phyloP scores from a whole-genome alignment of 2,888 invertebrate species.

The Acleris cristana region DNA sequence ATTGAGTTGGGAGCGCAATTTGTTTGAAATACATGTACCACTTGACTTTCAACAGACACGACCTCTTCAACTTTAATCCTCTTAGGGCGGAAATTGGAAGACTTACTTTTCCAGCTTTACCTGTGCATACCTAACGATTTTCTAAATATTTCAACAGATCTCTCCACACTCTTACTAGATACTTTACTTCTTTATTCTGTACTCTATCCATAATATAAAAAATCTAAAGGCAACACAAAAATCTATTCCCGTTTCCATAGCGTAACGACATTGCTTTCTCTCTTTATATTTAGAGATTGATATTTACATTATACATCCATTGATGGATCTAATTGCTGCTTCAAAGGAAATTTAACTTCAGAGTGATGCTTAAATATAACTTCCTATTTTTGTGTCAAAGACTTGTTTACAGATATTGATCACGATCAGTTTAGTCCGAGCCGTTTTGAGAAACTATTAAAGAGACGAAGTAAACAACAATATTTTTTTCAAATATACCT shows the following conservation, averaged over 20 bases:
- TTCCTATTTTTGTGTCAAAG: background rate
- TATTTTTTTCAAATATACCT: too few species aligned
- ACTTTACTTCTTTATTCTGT: too few species aligned
- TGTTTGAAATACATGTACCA: constrained; percentile 1
- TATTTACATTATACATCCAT: background rate
- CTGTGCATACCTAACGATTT: background rate
- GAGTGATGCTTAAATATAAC: constrained; percentile 2
- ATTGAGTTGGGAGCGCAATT: background rate
- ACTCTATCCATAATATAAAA: too few species aligned
- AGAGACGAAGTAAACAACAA: too few species aligned
- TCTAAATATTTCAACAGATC: background rate
- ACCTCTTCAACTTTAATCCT: background rate
- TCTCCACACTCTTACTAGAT: too few species aligned
- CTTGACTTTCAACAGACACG: background rate
- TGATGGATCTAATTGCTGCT: constrained; percentile 1
- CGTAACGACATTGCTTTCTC: background rate
- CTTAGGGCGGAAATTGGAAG: background rate
- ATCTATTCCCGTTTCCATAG: background rate
- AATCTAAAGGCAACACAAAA: background rate
- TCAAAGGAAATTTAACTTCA: constrained; percentile 2
- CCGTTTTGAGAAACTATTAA: background rate
- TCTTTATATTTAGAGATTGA: constrained; percentile 2
- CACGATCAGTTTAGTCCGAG: background rate
- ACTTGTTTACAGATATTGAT: background rate
- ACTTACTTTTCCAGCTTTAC: background rate